These are phyloP conservation scores for Ammodytes dubius DNA, from an alignment of 2,113 vertebrate species.

Conservation along the genomic window DNA sequence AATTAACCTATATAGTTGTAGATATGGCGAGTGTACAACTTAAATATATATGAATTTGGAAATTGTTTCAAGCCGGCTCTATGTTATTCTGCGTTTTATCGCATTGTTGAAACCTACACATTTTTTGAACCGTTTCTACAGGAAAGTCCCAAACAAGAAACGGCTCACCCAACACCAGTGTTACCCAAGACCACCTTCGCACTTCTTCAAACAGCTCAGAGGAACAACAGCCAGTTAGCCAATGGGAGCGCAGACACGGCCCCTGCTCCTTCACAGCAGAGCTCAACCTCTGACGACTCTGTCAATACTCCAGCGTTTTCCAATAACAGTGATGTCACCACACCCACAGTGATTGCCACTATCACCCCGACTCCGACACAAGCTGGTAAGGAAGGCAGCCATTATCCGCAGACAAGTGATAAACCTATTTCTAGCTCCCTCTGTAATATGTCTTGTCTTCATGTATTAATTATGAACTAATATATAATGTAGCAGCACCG, in stretches of 20 bases:
- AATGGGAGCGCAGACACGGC: slow-evolving; percentile 51
- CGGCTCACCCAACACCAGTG: slow-evolving; percentile 7
- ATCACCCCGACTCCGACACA: slow-evolving; percentile 56
- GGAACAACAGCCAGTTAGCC: slow-evolving; percentile 52
- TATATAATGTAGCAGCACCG: slow-evolving; percentile 28
- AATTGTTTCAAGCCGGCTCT: background rate
- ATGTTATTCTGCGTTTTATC: background rate
- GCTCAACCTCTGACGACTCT: slow-evolving; percentile 47
- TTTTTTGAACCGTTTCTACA: slow-evolving; percentile 24
- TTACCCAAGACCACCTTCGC: slow-evolving; percentile 51
- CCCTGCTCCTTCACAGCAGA: slow-evolving; percentile 41
- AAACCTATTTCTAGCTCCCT: slow-evolving; percentile 22
- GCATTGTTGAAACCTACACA: background rate
- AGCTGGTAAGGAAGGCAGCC: slow-evolving; percentile 71
- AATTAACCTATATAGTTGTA: background rate
- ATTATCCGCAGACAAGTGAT: background rate
- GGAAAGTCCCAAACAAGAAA: slow-evolving; percentile 30
- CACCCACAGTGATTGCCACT: background rate
- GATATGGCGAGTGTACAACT: background rate
- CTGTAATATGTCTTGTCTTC: slow-evolving; percentile 37
- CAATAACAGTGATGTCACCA: slow-evolving; percentile 63
- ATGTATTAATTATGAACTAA: slow-evolving; percentile 43
- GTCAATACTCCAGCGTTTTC: slow-evolving; percentile 35
- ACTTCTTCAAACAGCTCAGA: slow-evolving; percentile 65
- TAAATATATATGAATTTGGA: background rate